phyloP scores from a whole-genome alignment of 2,888 invertebrate genomes.

The Ormyrus rosae region DNA sequence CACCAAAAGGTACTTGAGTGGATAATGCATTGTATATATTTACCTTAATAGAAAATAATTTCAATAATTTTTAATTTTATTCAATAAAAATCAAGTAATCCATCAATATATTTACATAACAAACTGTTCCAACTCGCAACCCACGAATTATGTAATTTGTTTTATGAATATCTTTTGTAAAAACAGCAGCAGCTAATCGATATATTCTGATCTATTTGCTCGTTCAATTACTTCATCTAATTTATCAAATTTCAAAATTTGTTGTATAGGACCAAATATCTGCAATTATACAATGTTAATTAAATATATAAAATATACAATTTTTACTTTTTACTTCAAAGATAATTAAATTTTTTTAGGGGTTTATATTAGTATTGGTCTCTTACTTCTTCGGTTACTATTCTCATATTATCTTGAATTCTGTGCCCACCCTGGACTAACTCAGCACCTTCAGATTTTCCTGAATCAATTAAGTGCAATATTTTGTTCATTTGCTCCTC shows the following conservation, averaged over 20 bases:
- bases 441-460: constrained; percentile 90
- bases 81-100: neutral
- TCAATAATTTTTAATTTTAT: neutral
- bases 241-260: constrained; percentile 90
- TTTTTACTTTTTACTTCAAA: neutral
- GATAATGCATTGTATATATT: constrained; percentile 86
- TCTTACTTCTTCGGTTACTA: constrained; percentile 87
- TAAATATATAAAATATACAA: neutral
- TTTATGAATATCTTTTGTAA: constrained; percentile 94
- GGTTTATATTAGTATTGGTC: neutral
- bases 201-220: constrained; percentile 93
- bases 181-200: constrained; percentile 93
- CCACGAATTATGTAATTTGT: constrained; percentile 88
- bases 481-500: constrained; percentile 90
- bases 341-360: neutral
- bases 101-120: constrained; percentile 72
- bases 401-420: constrained; percentile 89
- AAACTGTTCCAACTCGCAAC: constrained; percentile 87
- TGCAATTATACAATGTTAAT: constrained; percentile 70
- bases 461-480: constrained; percentile 85
- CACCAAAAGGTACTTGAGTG: no score
- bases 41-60: constrained; percentile 79
- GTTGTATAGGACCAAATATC: constrained; percentile 98
- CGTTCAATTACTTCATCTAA: constrained; percentile 93
- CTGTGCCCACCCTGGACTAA: constrained; percentile 86